phyloP scores from a whole-genome alignment of 2,888 invertebrate species.

The Apodemia hepburni region DNA sequence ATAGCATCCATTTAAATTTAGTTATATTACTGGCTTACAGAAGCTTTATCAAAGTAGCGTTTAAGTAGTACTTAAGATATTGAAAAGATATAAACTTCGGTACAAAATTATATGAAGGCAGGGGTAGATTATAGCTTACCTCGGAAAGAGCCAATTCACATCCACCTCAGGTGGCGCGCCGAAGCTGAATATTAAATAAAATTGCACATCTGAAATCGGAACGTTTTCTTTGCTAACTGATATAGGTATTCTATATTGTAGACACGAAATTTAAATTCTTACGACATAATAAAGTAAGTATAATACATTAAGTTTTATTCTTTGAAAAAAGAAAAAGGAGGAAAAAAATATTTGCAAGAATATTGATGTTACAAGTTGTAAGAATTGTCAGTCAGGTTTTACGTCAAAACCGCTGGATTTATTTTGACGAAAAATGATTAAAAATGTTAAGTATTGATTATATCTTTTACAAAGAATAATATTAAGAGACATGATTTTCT shows the following conservation, averaged over 20 bases:
- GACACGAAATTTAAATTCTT: not conserved
- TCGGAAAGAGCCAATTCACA: slow-evolving; percentile 49
- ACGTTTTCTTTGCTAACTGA: not conserved
- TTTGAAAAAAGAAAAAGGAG: too few species aligned
- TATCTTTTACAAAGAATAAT: too few species aligned
- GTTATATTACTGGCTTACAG: not conserved
- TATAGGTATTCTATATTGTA: not conserved
- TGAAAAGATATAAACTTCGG: slow-evolving; percentile 7
- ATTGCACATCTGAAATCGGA: slow-evolving; percentile 33
- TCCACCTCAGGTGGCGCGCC: slow-evolving; percentile 49
- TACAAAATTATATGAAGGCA: slow-evolving; percentile 1
- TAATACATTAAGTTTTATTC: too few species aligned
- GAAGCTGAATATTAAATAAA: slow-evolving; percentile 59
- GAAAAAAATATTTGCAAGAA: too few species aligned
- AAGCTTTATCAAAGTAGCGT: not conserved
- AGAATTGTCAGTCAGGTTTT: too few species aligned
- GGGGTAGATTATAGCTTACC: not conserved
- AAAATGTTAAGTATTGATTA: too few species aligned
- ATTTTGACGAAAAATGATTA: too few species aligned
- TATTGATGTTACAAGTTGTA: too few species aligned
- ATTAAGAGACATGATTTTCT: too few species aligned
- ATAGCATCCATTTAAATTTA: too few species aligned
- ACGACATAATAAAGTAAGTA: too few species aligned
- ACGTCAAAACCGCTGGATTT: too few species aligned
- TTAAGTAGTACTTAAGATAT: not conserved